Percentiles rank a stretch among this genome's conserved stretches.
These are phyloP conservation scores for Merluccius polli DNA, from an alignment of 2,797 vertebrate genomes.

Conservation along the genomic window DNA sequence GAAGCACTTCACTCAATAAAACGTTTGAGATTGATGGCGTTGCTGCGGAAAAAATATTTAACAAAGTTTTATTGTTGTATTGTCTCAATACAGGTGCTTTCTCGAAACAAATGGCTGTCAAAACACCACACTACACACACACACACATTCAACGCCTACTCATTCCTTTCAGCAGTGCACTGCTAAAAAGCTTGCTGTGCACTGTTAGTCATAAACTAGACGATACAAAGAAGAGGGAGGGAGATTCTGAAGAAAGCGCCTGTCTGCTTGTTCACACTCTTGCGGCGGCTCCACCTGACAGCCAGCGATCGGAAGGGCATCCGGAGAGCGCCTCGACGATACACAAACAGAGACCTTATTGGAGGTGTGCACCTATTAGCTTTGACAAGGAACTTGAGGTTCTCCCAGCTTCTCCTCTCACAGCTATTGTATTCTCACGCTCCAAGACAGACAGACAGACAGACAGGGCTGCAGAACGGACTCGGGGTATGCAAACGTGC, in stretches of 20 bases:
- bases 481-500: neutral
- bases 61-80: neutral
- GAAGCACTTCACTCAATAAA: neutral
- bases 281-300: too few species aligned
- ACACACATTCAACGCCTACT: neutral
- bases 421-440: neutral
- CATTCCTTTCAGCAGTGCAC: neutral
- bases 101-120: neutral
- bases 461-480: too few species aligned
- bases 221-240: too few species aligned
- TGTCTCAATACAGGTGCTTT: neutral
- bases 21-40: neutral
- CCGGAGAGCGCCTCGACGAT: too few species aligned
- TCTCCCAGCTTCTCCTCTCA: neutral
- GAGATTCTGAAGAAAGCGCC: too few species aligned
- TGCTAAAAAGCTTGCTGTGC: neutral
- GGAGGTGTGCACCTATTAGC: neutral
- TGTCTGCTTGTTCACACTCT: neutral
- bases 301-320: neutral
- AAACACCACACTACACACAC: neutral
- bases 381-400: neutral
- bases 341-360: too few species aligned
- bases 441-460: conserved; percentile 28
- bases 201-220: neutral
- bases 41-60: neutral